Percentiles rank a stretch among this genome's conserved stretches.
These are phyloP conservation scores for Sciaenops ocellatus DNA, from an alignment of 2,797 vertebrate genomes.

Conservation along the genomic window DNA sequence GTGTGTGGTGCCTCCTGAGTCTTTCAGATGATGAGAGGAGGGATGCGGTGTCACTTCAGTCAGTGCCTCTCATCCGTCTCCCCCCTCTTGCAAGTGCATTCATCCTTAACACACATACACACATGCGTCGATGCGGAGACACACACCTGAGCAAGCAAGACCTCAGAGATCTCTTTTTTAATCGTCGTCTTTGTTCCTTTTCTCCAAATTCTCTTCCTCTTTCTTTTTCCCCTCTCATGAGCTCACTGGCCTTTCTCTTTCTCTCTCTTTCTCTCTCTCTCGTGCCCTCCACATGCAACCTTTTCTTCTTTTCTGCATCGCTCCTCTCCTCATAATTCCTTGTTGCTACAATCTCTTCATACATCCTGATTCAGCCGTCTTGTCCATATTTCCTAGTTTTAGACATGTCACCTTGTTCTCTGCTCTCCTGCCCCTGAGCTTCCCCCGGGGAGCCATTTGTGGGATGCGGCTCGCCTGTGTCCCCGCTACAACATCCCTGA, in stretches of 20 bases:
- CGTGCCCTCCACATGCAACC: slow-evolving; percentile 26
- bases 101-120: slow-evolving; percentile 59
- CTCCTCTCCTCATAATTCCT: slow-evolving; percentile 65
- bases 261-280: slow-evolving; percentile 8
- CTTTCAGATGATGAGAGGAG: slow-evolving; percentile 72
- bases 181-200: slow-evolving; percentile 1
- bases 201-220: background rate
- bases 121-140: slow-evolving; percentile 35
- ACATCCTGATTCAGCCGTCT: slow-evolving; percentile 62
- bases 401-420: slow-evolving; percentile 49
- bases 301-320: slow-evolving; percentile 50
- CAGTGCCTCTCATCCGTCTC: slow-evolving; percentile 79
- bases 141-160: slow-evolving; percentile 36
- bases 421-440: slow-evolving; percentile 39
- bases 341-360: slow-evolving; percentile 52
- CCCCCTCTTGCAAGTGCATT: slow-evolving; percentile 54
- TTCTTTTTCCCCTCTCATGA: slow-evolving; percentile 7
- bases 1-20: slow-evolving; percentile 59
- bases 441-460: slow-evolving; percentile 64
- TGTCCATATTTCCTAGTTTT: slow-evolving; percentile 66
- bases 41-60: slow-evolving; percentile 79
- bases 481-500: slow-evolving; percentile 59
- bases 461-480: slow-evolving; percentile 53
- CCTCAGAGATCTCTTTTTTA: slow-evolving; percentile 25
- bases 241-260: slow-evolving; percentile 47